A percentile compares a stretch with the other conserved stretches of the same genome.
Evolutionary conservation across 1,140 invertebrate species (phyloP).

Genomic region (Drosophila parvula): DNA sequence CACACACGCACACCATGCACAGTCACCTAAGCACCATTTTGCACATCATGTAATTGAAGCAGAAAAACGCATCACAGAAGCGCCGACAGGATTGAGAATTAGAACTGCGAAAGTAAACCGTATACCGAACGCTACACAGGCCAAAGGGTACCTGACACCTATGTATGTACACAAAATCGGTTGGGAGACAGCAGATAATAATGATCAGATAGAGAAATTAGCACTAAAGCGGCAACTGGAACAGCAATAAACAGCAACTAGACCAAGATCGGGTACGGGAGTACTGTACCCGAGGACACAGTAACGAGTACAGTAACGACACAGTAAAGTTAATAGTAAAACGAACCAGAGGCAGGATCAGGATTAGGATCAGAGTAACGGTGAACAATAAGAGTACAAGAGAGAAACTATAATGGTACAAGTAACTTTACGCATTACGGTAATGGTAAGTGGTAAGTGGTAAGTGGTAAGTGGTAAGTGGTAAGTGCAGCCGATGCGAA

Average conservation of each 20-base stretch:
- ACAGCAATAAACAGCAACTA: constrained; percentile 22
- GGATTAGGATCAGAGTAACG: constrained; percentile 21
- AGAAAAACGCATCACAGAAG: background rate
- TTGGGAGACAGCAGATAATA: background rate
- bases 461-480: constrained; percentile 7
- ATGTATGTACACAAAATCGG: background rate
- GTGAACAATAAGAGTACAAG: constrained; percentile 47
- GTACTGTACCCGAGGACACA: background rate
- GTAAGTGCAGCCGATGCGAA: constrained; percentile 17
- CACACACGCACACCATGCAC: background rate
- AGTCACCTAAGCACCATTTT: background rate
- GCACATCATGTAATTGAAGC: constrained; percentile 8
- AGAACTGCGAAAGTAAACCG: constrained; percentile 26
- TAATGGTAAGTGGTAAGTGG: constrained; percentile 13
- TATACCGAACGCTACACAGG: constrained; percentile 9
- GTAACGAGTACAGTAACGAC: background rate
- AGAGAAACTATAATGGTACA: constrained; percentile 45
- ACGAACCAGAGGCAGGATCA: background rate
- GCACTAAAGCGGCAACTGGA: constrained; percentile 21
- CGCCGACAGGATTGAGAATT: constrained; percentile 17
- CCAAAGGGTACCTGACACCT: constrained; percentile 9
- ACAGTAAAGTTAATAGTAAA: background rate
- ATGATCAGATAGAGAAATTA: constrained; percentile 10
- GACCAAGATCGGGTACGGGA: background rate
- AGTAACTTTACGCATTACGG: constrained; percentile 40